Conservation (phyloP, 1,140 invertebrate genomes). For the Yoshiicerus persimilis region DNA sequence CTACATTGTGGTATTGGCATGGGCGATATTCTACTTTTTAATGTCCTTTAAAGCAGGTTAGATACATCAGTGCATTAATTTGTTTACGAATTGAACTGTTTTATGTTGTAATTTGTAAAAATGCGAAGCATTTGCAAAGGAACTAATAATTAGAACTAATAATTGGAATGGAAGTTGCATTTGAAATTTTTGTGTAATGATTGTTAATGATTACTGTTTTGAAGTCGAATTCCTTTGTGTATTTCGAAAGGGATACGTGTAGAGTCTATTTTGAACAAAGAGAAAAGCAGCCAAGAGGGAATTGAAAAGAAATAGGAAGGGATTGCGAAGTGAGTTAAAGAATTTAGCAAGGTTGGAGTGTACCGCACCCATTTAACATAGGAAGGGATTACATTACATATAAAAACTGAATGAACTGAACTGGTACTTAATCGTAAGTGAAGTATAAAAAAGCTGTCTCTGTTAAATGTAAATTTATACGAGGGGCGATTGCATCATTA, state of each 20-base stretch:
- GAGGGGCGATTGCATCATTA: not conserved
- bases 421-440: not conserved
- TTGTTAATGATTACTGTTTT: too few relatives aligned
- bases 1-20: conserved; percentile 97
- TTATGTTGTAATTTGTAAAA: not conserved
- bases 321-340: not conserved
- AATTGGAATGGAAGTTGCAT: not conserved
- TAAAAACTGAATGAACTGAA: not conserved
- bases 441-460: not conserved
- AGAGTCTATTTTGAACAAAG: not conserved
- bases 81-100: not conserved
- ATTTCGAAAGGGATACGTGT: not conserved
- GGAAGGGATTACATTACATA: not conserved
- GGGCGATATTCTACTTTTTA: conserved; percentile 97
- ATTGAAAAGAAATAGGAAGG: not conserved
- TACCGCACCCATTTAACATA: not conserved
- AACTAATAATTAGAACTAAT: not conserved
- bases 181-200: not conserved
- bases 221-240: not conserved
- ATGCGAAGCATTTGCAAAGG: not conserved
- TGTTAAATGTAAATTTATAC: not conserved
- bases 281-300: not conserved
- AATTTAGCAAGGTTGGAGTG: not conserved
- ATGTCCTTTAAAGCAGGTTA: conserved; percentile 81
- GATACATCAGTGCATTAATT: conserved; percentile 39